phyloP scores from a whole-genome alignment of 2,888 invertebrate species.

The Merodon equestris region DNA sequence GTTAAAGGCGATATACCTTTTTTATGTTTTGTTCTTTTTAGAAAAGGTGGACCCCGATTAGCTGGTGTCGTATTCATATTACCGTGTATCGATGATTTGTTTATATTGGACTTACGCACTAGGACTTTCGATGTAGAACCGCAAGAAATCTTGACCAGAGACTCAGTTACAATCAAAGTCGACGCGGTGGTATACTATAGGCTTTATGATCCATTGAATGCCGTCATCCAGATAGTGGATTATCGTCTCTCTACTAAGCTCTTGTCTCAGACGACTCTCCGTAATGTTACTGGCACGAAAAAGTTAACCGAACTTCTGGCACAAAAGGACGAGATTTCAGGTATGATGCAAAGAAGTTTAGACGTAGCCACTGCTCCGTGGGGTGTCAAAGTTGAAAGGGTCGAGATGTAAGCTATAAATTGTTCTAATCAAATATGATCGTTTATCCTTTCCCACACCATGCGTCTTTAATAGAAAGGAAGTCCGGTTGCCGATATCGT shows the following conservation, averaged over 20 bases:
- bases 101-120: slow-evolving; percentile 82
- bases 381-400: slow-evolving; percentile 95
- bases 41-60: slow-evolving; percentile 80
- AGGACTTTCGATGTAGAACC: slow-evolving; percentile 83
- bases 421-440: not conserved
- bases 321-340: slow-evolving; percentile 92
- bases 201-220: slow-evolving; percentile 86
- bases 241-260: slow-evolving; percentile 84
- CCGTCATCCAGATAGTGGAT: slow-evolving; percentile 83
- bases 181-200: slow-evolving; percentile 92
- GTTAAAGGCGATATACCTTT: not conserved
- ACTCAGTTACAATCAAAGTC: slow-evolving; percentile 94
- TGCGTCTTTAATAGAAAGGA: slow-evolving; percentile 78
- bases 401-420: slow-evolving; percentile 87
- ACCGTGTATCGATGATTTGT: slow-evolving; percentile 82
- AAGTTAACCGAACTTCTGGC: slow-evolving; percentile 94
- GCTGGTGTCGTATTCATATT: slow-evolving; percentile 82
- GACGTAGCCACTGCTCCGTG: slow-evolving; percentile 93
- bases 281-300: slow-evolving; percentile 93
- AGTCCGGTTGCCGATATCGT: slow-evolving; percentile 80
- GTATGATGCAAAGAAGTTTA: slow-evolving; percentile 89
- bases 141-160: slow-evolving; percentile 88
- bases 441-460: not conserved
- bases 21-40: slow-evolving; percentile 31
- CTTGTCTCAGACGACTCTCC: slow-evolving; percentile 88